Percentiles rank a stretch among this genome's conserved stretches.
Conservation (phyloP, 2,888 invertebrate genomes). For the Microctonus brassicae region DNA sequence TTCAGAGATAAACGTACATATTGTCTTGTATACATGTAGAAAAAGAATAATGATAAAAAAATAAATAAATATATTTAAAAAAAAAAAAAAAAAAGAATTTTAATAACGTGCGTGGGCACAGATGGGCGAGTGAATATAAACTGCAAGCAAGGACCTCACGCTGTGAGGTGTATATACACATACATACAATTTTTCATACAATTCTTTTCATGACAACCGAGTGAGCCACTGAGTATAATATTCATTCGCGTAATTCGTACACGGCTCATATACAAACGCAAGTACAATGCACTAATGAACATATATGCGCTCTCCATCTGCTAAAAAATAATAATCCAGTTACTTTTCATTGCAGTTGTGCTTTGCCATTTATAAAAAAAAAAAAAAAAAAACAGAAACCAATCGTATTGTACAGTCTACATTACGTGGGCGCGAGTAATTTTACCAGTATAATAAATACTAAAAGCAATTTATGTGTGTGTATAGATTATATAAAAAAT, state of each 20-base stretch:
- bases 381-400: background rate
- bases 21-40: background rate
- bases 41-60: background rate
- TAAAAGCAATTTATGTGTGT: background rate
- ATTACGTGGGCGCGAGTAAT: constrained; percentile 15
- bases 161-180: constrained; percentile 25
- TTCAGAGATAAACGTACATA: background rate
- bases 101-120: constrained; percentile 30
- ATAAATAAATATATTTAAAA: background rate
- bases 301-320: background rate
- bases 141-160: constrained; percentile 29
- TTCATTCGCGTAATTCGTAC: constrained; percentile 34
- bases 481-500: background rate
- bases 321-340: background rate
- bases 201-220: background rate
- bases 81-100: constrained; percentile 17
- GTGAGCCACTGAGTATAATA: constrained; percentile 1
- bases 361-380: background rate
- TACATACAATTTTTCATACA: too few species aligned
- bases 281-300: constrained; percentile 3
- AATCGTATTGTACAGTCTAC: too few species aligned
- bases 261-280: constrained; percentile 16
- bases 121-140: constrained; percentile 31
- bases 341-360: background rate
- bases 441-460: background rate